These are phyloP conservation scores for Anoplopoma fimbria DNA, from an alignment of 2,113 vertebrate genomes.

Conservation along the genomic window DNA sequence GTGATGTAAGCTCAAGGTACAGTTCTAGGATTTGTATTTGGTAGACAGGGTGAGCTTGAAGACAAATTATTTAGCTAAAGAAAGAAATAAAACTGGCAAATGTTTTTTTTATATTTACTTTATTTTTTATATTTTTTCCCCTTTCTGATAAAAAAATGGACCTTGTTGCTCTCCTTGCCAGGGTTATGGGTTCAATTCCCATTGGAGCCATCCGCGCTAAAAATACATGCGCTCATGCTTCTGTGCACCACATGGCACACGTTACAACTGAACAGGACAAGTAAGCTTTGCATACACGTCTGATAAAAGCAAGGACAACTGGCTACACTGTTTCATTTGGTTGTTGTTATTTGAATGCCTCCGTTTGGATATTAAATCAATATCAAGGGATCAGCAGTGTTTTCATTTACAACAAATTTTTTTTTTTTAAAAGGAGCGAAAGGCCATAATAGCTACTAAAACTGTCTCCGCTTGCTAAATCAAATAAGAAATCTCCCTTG, in stretches of 20 bases:
- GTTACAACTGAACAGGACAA: conserved; percentile 16
- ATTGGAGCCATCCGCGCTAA: conserved; percentile 45
- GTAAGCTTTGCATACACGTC: conserved; percentile 47
- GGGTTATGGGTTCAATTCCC: conserved; percentile 65
- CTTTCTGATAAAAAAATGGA: not conserved
- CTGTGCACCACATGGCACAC: conserved; percentile 40
- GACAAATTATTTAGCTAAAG: not conserved
- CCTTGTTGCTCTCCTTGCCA: conserved; percentile 1
- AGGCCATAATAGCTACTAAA: not conserved
- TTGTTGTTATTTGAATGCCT: conserved; percentile 42
- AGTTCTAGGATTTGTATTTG: not conserved
- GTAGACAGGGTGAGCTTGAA: not conserved
- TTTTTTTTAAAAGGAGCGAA: conserved; percentile 4
- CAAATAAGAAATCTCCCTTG: conserved; percentile 4
- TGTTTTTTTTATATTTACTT: not conserved
- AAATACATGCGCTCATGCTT: conserved; percentile 54
- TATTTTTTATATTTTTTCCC: not conserved
- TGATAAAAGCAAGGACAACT: conserved; percentile 36
- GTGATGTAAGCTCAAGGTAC: not conserved
- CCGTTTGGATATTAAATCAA: conserved; percentile 32
- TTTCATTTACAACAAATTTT: not conserved
- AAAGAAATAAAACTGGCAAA: not conserved
- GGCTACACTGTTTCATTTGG: conserved; percentile 30
- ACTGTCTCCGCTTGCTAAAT: conserved; percentile 3
- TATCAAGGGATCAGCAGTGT: not conserved